A percentile compares a stretch with the other conserved stretches of the same genome.
phyloP scores from a whole-genome alignment of 2,113 vertebrate genomes.

The Paramisgurnus dabryanus region DNA sequence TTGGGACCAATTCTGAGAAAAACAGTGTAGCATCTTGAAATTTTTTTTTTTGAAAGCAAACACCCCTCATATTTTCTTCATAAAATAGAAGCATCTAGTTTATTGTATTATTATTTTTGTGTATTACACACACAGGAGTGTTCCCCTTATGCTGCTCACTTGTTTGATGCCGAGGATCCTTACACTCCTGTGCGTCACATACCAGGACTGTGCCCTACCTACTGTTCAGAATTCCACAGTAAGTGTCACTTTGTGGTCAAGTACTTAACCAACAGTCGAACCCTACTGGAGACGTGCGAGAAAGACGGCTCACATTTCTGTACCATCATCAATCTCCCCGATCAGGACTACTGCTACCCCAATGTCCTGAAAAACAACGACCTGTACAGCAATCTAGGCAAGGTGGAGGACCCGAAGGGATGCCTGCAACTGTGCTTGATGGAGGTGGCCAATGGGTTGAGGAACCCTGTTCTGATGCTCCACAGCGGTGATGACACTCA shows the following conservation, averaged over 20 bases:
- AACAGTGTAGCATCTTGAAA: no score
- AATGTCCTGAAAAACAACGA: constrained; percentile 69
- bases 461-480: constrained; percentile 81
- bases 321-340: constrained; percentile 72
- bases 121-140: constrained; percentile 73
- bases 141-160: constrained; percentile 83
- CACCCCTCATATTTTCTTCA: no score
- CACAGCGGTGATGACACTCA: constrained; percentile 78
- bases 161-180: constrained; percentile 81
- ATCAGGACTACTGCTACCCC: constrained; percentile 84
- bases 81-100: neutral
- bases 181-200: constrained; percentile 76
- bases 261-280: constrained; percentile 68
- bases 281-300: constrained; percentile 57
- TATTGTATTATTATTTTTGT: neutral
- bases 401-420: constrained; percentile 66
- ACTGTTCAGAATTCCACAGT: constrained; percentile 76
- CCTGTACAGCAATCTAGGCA: constrained; percentile 75
- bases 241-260: constrained; percentile 72
- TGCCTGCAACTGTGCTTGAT: constrained; percentile 83
- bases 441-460: constrained; percentile 79
- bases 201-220: constrained; percentile 80
- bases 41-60: no score
- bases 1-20: no score
- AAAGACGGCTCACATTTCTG: constrained; percentile 73